phyloP scores from a whole-genome alignment of 2,113 vertebrate genomes.

The Pycnonotus jocosus region DNA sequence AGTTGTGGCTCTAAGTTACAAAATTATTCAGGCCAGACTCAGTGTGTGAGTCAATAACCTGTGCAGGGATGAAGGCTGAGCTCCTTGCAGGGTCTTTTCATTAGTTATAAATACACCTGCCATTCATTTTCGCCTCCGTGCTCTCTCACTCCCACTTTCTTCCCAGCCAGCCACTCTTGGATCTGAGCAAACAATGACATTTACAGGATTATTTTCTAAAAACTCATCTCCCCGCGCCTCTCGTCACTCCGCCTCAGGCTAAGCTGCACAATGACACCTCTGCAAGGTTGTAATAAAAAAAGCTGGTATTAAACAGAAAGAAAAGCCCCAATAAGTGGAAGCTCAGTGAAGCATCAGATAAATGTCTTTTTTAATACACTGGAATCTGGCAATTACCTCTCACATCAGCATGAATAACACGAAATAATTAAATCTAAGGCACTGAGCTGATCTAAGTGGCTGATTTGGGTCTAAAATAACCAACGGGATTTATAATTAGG shows the following conservation, averaged over 20 bases:
- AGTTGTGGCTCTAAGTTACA: background rate
- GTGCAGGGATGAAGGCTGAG: background rate
- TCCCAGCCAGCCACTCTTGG: background rate
- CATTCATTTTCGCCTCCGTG: background rate
- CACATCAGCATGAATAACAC: background rate
- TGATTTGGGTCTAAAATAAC: background rate
- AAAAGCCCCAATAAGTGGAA: background rate
- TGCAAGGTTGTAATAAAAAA: background rate
- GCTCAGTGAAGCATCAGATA: background rate
- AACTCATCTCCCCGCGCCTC: background rate
- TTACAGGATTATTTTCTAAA: background rate
- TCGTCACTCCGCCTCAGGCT: background rate
- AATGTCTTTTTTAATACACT: background rate
- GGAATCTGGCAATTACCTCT: background rate
- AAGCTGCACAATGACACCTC: background rate
- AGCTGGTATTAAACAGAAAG: background rate
- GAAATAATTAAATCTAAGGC: background rate
- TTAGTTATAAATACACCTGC: conserved; percentile 10
- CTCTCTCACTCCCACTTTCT: background rate
- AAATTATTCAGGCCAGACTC: background rate
- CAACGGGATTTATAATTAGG: background rate
- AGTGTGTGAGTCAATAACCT: background rate
- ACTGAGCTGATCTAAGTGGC: background rate
- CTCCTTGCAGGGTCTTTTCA: background rate
- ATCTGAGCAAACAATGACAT: background rate